Conservation (phyloP, 2,888 invertebrate genomes). For the Neoaliturus tenellus region DNA sequence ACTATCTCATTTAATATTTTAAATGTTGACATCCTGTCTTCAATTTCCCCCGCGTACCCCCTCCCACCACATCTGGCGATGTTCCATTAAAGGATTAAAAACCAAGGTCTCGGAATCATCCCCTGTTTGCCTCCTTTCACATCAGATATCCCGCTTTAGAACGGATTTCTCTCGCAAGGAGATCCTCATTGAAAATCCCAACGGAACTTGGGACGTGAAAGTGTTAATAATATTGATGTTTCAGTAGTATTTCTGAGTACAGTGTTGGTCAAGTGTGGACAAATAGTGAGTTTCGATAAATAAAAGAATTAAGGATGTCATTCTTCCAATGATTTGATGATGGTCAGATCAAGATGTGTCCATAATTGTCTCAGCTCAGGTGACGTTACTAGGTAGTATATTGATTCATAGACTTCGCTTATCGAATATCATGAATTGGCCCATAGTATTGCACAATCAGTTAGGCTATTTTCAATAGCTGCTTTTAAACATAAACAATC, state of each 20-base stretch:
- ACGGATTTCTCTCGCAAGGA: not conserved
- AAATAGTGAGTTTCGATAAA: not conserved
- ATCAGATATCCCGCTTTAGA: conserved; percentile 23
- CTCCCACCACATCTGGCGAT: not conserved
- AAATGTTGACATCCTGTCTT: no score
- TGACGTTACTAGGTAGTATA: no score
- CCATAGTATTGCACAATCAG: no score
- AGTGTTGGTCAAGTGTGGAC: not conserved
- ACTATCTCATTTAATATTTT: no score
- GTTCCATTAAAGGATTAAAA: not conserved
- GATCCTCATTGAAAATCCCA: conserved; percentile 18
- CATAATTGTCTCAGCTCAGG: no score
- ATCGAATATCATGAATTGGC: no score
- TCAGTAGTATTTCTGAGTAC: not conserved
- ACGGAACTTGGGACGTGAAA: not conserved
- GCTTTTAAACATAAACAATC: no score
- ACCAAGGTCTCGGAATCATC: not conserved
- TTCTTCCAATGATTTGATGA: no score
- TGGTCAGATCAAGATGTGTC: no score
- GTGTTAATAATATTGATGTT: not conserved
- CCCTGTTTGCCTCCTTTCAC: not conserved
- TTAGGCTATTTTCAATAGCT: no score
- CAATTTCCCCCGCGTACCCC: not conserved
- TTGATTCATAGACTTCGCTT: no score
- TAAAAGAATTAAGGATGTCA: no score